Percentiles rank a stretch among this genome's conserved stretches.
phyloP scores from a whole-genome alignment of 2,113 vertebrate genomes.

The Cardinalis cardinalis region DNA sequence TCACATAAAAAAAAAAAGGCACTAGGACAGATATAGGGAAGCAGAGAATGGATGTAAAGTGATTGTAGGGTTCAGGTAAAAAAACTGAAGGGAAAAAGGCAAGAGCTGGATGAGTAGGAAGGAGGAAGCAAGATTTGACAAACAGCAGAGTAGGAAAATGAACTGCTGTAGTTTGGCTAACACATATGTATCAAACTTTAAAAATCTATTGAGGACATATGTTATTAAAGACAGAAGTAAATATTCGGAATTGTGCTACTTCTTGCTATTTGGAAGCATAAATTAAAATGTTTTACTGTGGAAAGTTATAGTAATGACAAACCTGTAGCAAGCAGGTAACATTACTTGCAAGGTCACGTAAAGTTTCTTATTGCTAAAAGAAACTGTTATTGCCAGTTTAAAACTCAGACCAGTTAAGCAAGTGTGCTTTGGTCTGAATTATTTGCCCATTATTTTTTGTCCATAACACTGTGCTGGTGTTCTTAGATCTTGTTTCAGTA shows the following conservation, averaged over 20 bases:
- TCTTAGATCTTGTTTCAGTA: not conserved
- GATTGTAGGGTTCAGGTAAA: not conserved
- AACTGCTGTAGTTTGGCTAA: not conserved
- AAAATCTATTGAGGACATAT: not conserved
- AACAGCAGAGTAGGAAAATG: not conserved
- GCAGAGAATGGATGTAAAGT: not conserved
- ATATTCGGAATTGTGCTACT: not conserved
- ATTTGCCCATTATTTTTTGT: not conserved
- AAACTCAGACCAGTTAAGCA: not conserved
- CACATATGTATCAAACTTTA: not conserved
- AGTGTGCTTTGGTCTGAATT: not conserved
- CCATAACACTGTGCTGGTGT: accelerated
- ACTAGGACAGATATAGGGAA: not conserved
- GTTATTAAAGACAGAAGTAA: not conserved
- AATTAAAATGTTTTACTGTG: not conserved
- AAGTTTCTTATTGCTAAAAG: not conserved
- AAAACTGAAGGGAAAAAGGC: not conserved
- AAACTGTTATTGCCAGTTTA: not conserved
- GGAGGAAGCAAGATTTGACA: not conserved
- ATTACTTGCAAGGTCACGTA: not conserved
- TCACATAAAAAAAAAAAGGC: not conserved
- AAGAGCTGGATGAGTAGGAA: not conserved
- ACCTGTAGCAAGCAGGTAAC: not conserved
- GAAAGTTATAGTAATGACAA: not conserved
- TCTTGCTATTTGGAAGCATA: not conserved